phyloP scores from a whole-genome alignment of 2,888 invertebrate species.

The Baronia brevicornis region DNA sequence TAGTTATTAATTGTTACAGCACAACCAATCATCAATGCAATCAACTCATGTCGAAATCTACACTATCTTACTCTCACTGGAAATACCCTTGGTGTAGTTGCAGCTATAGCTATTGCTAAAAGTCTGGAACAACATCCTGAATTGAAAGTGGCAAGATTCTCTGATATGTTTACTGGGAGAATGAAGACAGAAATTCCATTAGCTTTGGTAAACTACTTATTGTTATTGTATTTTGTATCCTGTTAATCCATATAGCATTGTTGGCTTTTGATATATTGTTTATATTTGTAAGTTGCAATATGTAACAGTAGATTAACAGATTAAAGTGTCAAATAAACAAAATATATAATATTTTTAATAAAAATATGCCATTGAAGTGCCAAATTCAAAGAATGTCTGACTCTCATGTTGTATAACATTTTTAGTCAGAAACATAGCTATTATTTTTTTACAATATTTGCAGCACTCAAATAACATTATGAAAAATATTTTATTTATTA shows the following conservation, averaged over 20 bases:
- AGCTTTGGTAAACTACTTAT: slow-evolving; percentile 79
- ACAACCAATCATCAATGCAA: slow-evolving; percentile 83
- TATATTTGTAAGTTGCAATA: no score
- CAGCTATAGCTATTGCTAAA: slow-evolving; percentile 88
- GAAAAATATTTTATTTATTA: no score
- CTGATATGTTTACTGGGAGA: slow-evolving; percentile 97
- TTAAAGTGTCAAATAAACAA: not conserved
- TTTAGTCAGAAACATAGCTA: no score
- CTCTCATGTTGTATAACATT: slow-evolving; percentile 1
- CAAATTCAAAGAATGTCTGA: no score
- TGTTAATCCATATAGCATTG: no score
- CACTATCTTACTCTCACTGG: slow-evolving; percentile 89
- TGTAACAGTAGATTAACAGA: not conserved
- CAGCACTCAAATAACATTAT: no score
- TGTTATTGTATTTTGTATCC: no score
- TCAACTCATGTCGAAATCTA: slow-evolving; percentile 80
- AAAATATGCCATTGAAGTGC: no score
- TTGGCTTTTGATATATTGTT: no score
- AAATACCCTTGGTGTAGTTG: slow-evolving; percentile 93
- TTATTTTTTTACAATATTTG: no score
- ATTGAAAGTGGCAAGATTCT: slow-evolving; percentile 89
- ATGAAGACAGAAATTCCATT: slow-evolving; percentile 96
- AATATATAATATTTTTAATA: no score
- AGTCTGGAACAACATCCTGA: slow-evolving; percentile 86
- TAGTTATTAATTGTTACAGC: slow-evolving; percentile 61